phyloP scores from a whole-genome alignment of 2,113 vertebrate species.

The Chionodraco myersi region DNA sequence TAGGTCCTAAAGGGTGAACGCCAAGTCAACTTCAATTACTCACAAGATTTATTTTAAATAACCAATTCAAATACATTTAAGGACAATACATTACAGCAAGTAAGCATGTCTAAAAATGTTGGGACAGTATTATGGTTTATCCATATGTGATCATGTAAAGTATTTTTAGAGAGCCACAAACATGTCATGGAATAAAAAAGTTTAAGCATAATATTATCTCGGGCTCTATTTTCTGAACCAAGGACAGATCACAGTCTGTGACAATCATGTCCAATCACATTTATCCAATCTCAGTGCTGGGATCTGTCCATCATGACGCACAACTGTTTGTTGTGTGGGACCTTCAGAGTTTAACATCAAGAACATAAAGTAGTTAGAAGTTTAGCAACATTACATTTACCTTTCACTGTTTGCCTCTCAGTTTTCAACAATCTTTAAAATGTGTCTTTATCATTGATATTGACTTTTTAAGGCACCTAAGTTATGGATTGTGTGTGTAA shows the following conservation, averaged over 20 bases:
- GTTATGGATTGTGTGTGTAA: not conserved
- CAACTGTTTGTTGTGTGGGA: not conserved
- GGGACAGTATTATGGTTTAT: not conserved
- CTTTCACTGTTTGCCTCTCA: not conserved
- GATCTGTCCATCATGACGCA: not conserved
- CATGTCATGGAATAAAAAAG: not conserved
- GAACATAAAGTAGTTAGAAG: not conserved
- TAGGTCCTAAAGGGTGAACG: not conserved
- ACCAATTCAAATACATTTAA: not conserved
- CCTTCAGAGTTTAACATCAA: not conserved
- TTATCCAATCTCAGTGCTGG: too few species aligned
- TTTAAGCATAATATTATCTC: not conserved
- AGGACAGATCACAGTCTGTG: not conserved
- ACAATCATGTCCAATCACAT: not conserved
- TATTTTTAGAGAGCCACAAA: not conserved
- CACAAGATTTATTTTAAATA: not conserved
- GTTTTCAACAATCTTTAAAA: too few species aligned
- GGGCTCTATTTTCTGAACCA: not conserved
- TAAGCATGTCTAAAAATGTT: not conserved
- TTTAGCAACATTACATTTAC: not conserved
- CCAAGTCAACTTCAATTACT: not conserved
- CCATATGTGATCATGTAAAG: not conserved
- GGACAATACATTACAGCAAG: not conserved
- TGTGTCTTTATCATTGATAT: too few species aligned
- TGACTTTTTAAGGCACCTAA: too few species aligned